Percentiles rank a stretch among this genome's conserved stretches.
phyloP scores from a whole-genome alignment of 2,113 vertebrate species.

The Epinephelus cyanopodus region DNA sequence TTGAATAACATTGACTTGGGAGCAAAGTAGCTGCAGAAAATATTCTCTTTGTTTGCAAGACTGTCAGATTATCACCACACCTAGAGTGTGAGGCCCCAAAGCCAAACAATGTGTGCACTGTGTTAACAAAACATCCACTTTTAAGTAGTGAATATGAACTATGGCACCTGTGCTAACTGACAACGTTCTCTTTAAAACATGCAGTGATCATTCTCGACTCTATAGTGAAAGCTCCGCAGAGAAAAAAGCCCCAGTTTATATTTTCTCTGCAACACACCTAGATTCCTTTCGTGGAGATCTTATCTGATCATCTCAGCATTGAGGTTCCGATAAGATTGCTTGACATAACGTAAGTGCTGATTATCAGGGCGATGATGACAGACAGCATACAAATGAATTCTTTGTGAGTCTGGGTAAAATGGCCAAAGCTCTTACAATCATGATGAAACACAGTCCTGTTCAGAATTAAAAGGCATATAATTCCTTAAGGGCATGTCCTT shows the following conservation, averaged over 20 bases:
- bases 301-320: slow-evolving; percentile 49
- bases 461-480: slow-evolving; percentile 15
- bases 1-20: background rate
- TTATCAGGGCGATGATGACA: slow-evolving; percentile 49
- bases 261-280: slow-evolving; percentile 34
- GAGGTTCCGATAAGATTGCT: slow-evolving; percentile 36
- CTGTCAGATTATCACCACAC: background rate
- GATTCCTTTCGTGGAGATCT: slow-evolving; percentile 41
- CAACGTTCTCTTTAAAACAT: slow-evolving; percentile 8
- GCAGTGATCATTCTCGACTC: background rate
- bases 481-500: background rate
- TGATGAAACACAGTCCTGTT: slow-evolving; percentile 7
- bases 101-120: background rate
- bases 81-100: background rate
- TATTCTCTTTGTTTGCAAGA: background rate
- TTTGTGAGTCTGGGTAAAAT: slow-evolving; percentile 34
- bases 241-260: background rate
- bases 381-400: slow-evolving; percentile 18
- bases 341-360: slow-evolving; percentile 53
- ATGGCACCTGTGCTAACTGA: background rate
- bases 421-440: slow-evolving; percentile 13
- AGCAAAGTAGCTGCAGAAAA: background rate
- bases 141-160: slow-evolving; percentile 2
- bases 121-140: background rate
- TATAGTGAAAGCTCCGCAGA: background rate